A percentile compares a stretch with the other conserved stretches of the same genome.
These are phyloP conservation scores for Agrochola litura DNA, from an alignment of 2,888 invertebrate species.

Conservation along the genomic window DNA sequence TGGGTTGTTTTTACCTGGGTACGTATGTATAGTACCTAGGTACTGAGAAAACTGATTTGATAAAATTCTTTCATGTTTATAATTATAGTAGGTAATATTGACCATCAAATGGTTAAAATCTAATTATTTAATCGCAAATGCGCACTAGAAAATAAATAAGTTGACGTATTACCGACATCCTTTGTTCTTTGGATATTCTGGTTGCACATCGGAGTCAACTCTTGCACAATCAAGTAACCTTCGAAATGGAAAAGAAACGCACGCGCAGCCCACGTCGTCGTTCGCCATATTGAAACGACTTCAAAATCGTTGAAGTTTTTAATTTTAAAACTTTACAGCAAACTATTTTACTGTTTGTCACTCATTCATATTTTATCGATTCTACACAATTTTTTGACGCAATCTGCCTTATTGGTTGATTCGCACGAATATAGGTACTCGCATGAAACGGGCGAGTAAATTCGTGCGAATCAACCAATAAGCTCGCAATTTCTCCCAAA, in stretches of 20 bases:
- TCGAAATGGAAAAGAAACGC: slow-evolving; percentile 86
- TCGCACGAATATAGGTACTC: too few species aligned
- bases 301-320: slow-evolving; percentile 27
- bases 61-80: not conserved
- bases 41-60: not conserved
- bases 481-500: too few species aligned
- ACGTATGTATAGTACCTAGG: not conserved
- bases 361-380: not conserved
- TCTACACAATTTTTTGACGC: not conserved
- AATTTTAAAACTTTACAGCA: slow-evolving; percentile 6
- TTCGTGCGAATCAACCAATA: too few species aligned
- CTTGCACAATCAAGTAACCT: slow-evolving; percentile 84
- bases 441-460: too few species aligned
- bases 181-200: slow-evolving; percentile 80
- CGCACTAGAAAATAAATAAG: slow-evolving; percentile 38
- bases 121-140: slow-evolving; percentile 10
- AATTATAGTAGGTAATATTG: not conserved
- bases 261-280: slow-evolving; percentile 75
- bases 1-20: not conserved
- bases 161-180: slow-evolving; percentile 70
- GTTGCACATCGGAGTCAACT: slow-evolving; percentile 77
- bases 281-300: slow-evolving; percentile 67
- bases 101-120: not conserved
- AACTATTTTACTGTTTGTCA: not conserved
- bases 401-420: too few species aligned